Percentiles rank a stretch among this genome's conserved stretches.
Conservation (phyloP, 1,140 invertebrate genomes). For the Nasonia giraulti region DNA sequence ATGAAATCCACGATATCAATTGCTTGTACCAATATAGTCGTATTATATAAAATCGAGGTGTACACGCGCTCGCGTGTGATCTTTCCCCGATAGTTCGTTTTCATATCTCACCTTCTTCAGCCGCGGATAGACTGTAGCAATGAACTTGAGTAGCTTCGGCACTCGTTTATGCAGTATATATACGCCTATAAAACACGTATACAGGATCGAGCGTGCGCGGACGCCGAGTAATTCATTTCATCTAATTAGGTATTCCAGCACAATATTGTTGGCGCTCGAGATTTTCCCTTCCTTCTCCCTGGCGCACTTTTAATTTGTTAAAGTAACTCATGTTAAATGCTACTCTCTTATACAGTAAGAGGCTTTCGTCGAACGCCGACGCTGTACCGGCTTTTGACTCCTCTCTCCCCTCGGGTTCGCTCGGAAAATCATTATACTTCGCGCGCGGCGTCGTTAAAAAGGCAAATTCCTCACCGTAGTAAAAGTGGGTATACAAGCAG, state of each 20-base stretch:
- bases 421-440: background rate
- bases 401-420: background rate
- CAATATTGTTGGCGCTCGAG: background rate
- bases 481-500: background rate
- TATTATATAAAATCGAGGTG: too few relatives aligned
- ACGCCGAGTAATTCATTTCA: background rate
- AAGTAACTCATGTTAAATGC: background rate
- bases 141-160: too few relatives aligned
- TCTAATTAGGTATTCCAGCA: background rate
- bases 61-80: too few relatives aligned
- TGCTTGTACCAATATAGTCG: too few relatives aligned
- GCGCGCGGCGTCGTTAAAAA: background rate
- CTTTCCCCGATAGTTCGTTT: too few relatives aligned
- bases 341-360: background rate
- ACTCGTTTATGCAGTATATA: too few relatives aligned
- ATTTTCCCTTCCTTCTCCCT: background rate
- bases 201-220: too few relatives aligned
- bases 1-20: too few relatives aligned
- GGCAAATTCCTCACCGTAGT: background rate
- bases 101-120: too few relatives aligned
- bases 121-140: too few relatives aligned
- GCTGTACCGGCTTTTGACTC: background rate
- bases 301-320: background rate
- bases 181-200: too few relatives aligned
- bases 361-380: background rate